Percentiles rank a stretch among this genome's conserved stretches.
phyloP scores from a whole-genome alignment of 2,888 invertebrate species.

The Endomychus coccineus region DNA sequence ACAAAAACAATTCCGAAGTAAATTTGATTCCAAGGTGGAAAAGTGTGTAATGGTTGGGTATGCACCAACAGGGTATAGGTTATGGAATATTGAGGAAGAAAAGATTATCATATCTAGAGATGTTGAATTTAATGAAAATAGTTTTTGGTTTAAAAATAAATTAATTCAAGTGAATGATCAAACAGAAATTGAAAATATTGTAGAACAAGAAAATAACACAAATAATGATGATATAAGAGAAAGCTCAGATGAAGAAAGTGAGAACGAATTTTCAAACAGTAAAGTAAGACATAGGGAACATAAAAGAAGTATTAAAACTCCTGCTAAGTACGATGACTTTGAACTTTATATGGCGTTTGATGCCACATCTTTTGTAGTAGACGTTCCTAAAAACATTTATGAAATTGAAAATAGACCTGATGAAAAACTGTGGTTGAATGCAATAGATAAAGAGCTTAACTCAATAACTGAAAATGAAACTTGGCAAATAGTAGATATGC shows the following conservation, averaged over 20 bases:
- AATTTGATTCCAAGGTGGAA: slow-evolving; percentile 14
- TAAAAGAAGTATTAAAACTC: slow-evolving; percentile 9
- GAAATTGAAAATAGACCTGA: slow-evolving; percentile 9
- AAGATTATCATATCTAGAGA: slow-evolving; percentile 16
- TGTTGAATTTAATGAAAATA: slow-evolving; percentile 12
- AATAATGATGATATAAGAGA: slow-evolving; percentile 4
- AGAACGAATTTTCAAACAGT: not conserved
- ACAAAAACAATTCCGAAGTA: slow-evolving; percentile 14
- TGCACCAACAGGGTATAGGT: slow-evolving; percentile 16
- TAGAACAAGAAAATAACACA: slow-evolving; percentile 6
- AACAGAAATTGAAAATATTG: slow-evolving; percentile 2
- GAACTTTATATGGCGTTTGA: slow-evolving; percentile 16
- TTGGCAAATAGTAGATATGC: slow-evolving; percentile 8
- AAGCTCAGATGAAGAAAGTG: slow-evolving; percentile 3
- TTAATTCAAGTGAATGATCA: slow-evolving; percentile 5
- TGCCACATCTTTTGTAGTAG: slow-evolving; percentile 12
- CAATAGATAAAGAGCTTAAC: slow-evolving; percentile 14
- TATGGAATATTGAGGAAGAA: slow-evolving; percentile 16
- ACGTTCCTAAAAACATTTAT: slow-evolving; percentile 13
- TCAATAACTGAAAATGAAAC: slow-evolving; percentile 15
- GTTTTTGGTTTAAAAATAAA: slow-evolving; percentile 14
- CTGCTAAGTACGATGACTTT: slow-evolving; percentile 12
- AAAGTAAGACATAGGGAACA: slow-evolving; percentile 7
- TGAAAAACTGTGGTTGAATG: slow-evolving; percentile 11
- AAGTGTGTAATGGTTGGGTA: slow-evolving; percentile 19